Conservation (phyloP, 1,140 invertebrate species). For the Drosophila kanapiae region DNA sequence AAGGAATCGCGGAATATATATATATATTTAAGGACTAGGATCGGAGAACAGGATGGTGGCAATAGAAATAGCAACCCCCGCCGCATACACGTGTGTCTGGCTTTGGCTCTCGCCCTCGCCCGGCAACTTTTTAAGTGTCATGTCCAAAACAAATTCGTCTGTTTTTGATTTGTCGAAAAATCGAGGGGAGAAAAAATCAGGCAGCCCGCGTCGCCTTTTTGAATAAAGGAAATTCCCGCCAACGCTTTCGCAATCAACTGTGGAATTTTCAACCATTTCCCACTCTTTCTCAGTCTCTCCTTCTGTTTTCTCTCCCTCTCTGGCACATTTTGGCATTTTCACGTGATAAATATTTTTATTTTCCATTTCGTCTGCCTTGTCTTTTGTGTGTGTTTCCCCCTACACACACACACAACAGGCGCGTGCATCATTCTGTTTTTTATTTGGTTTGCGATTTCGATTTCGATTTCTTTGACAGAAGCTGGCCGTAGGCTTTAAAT, state of each 20-base stretch:
- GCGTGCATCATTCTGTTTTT: slow-evolving; percentile 41
- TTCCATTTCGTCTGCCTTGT: slow-evolving; percentile 71
- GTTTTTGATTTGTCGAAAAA: slow-evolving; percentile 83
- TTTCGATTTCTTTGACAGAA: slow-evolving; percentile 61
- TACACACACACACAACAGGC: slow-evolving; percentile 42
- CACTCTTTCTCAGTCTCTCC: neutral
- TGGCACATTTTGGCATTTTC: slow-evolving; percentile 67
- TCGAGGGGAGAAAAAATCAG: slow-evolving; percentile 44
- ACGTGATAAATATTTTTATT: slow-evolving; percentile 84
- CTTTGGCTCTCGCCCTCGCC: slow-evolving; percentile 24
- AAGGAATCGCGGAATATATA: slow-evolving; percentile 46
- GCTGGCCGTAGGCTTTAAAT: slow-evolving; percentile 58
- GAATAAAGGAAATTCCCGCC: slow-evolving; percentile 52
- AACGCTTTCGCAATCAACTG: slow-evolving; percentile 64
- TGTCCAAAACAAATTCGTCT: slow-evolving; percentile 84
- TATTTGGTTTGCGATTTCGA: slow-evolving; percentile 58
- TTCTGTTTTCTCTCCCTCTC: slow-evolving; percentile 1
- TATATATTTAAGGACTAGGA: slow-evolving; percentile 14
- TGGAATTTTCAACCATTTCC: slow-evolving; percentile 42
- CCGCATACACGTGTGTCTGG: slow-evolving; percentile 69
- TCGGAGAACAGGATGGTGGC: slow-evolving; percentile 32
- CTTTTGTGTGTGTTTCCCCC: slow-evolving; percentile 37
- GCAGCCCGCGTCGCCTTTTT: neutral
- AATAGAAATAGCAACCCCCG: slow-evolving; percentile 21
- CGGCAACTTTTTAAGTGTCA: slow-evolving; percentile 81